phyloP scores from a whole-genome alignment of 2,888 invertebrate species.

The Eremobia ochroleuca region DNA sequence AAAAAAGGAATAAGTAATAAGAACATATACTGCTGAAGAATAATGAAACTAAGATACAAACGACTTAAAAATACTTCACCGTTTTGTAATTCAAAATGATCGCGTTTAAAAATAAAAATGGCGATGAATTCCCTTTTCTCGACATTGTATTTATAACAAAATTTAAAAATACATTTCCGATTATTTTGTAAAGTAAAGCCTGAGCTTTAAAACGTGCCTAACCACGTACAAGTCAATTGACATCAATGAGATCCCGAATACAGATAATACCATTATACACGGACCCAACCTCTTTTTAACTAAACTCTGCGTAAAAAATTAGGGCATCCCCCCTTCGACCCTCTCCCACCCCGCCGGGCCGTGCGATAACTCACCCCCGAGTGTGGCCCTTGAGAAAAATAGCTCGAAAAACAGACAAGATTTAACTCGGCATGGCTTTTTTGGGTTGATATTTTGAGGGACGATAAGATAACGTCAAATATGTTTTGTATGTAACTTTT shows the following conservation, averaged over 20 bases:
- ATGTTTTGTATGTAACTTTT: not conserved
- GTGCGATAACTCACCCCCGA: conserved; percentile 70
- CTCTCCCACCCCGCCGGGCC: conserved; percentile 42
- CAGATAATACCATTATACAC: conserved; percentile 69
- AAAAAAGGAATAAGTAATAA: not conserved
- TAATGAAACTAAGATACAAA: conserved; percentile 10
- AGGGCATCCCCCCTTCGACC: conserved; percentile 78
- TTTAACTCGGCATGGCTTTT: conserved; percentile 83
- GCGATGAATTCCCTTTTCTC: conserved; percentile 10
- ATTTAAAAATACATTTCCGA: conserved; percentile 25
- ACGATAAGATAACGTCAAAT: conserved; percentile 62
- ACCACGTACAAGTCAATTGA: conserved; percentile 66
- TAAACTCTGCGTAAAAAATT: conserved; percentile 87
- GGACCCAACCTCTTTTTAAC: conserved; percentile 82
- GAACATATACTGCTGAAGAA: not conserved
- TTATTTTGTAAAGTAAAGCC: conserved; percentile 18
- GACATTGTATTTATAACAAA: conserved; percentile 28
- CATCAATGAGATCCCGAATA: conserved; percentile 68
- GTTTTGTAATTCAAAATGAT: conserved; percentile 38
- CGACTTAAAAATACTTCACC: not conserved
- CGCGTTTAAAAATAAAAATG: conserved; percentile 20
- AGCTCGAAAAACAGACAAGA: conserved; percentile 89
- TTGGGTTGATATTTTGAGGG: conserved; percentile 61
- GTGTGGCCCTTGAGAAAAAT: conserved; percentile 89
- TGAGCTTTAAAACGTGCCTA: conserved; percentile 45